These are phyloP conservation scores for Lanistes nyassanus DNA, from an alignment of 1,140 invertebrate genomes.

Conservation along the genomic window DNA sequence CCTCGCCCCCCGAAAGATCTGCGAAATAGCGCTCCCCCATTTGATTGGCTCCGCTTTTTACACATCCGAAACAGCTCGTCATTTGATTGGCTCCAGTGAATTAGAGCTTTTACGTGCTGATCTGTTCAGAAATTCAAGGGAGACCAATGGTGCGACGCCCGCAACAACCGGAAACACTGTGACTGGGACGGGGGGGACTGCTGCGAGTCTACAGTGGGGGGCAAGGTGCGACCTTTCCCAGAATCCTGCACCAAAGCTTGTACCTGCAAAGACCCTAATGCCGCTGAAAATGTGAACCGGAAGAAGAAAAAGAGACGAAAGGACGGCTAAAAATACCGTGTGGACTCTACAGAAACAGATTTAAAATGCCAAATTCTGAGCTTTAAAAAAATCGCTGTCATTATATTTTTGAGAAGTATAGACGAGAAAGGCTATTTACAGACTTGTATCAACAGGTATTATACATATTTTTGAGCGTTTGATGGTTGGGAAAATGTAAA, in stretches of 20 bases:
- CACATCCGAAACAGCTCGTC: too few relatives aligned
- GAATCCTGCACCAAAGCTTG: slow-evolving; percentile 42
- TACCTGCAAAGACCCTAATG: slow-evolving; percentile 52
- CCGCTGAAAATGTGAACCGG: slow-evolving; percentile 70
- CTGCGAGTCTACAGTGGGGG: slow-evolving; percentile 47
- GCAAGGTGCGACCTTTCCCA: slow-evolving; percentile 38
- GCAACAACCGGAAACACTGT: slow-evolving; percentile 54
- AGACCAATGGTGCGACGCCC: slow-evolving; percentile 57
- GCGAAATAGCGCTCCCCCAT: too few relatives aligned
- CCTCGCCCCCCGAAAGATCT: too few relatives aligned
- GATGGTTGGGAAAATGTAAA: background rate
- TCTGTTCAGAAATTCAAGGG: slow-evolving; percentile 25
- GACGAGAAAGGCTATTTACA: background rate
- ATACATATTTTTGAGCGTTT: background rate
- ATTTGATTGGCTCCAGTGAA: too few relatives aligned
- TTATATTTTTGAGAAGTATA: background rate
- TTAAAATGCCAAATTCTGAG: background rate
- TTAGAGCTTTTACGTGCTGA: too few relatives aligned
- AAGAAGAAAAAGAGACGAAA: slow-evolving; percentile 65
- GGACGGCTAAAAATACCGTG: slow-evolving; percentile 1
- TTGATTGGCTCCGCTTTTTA: too few relatives aligned
- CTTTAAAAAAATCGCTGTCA: background rate
- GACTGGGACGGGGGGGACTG: slow-evolving; percentile 59
- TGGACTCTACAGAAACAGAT: background rate
- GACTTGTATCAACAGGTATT: too few relatives aligned